Evolutionary conservation across 2,888 invertebrate genomes (phyloP).

Genomic region (Parascotia fuliginaria): DNA sequence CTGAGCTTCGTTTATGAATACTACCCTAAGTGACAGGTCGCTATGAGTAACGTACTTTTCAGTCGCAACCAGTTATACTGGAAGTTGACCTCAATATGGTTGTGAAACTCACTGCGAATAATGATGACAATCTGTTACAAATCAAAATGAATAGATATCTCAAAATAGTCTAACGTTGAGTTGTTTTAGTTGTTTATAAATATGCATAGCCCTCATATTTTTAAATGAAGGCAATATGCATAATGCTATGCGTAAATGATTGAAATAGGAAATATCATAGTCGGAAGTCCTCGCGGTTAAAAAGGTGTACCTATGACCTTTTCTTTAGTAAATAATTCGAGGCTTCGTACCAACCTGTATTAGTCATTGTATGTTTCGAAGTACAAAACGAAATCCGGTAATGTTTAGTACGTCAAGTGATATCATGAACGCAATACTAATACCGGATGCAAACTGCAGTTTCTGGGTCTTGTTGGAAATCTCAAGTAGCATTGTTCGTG

Average conservation of each 20-base stretch:
- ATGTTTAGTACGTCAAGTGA: conserved; percentile 8
- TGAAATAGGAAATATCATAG: background rate
- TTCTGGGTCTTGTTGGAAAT: conserved; percentile 36
- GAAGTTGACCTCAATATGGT: too few relatives aligned
- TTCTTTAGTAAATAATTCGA: conserved; percentile 14
- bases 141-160: too few relatives aligned
- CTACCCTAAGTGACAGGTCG: too few relatives aligned
- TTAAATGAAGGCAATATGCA: background rate
- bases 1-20: too few relatives aligned
- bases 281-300: background rate
- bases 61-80: too few relatives aligned
- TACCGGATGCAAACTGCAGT: conserved; percentile 34
- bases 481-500: conserved; percentile 36
- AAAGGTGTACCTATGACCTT: conserved; percentile 6
- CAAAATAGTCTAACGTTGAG: too few relatives aligned
- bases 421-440: conserved; percentile 18
- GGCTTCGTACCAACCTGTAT: conserved; percentile 11
- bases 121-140: too few relatives aligned
- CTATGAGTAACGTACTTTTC: too few relatives aligned
- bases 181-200: conserved; percentile 6
- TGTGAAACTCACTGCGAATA: too few relatives aligned
- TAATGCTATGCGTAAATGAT: background rate
- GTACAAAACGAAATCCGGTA: conserved; percentile 22
- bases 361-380: conserved; percentile 27
- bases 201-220: conserved; percentile 5